Evolutionary conservation across 30 jellyfish, hydroid and myxozoan genomes (phyloP).

Genomic region (Cassiopea xamachana): DNA sequence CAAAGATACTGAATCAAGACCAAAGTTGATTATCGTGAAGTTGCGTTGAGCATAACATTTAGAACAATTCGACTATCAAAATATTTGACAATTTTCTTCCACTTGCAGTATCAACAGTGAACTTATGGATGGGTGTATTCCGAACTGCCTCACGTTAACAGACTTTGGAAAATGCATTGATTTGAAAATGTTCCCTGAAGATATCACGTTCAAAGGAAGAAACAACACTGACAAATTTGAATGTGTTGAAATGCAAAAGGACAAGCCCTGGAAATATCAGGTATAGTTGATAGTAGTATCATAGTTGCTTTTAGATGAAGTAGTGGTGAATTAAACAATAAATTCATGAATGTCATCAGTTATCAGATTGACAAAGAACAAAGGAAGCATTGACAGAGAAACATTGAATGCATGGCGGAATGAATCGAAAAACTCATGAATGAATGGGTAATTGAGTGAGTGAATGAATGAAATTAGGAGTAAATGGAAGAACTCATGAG

Average conservation of each 20-base stretch:
- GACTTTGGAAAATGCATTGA: constrained; percentile 80
- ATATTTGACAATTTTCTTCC: neutral
- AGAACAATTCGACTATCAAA: no score
- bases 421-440: neutral
- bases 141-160: constrained; percentile 51
- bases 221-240: constrained; percentile 86
- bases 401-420: no score
- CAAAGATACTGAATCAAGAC: no score
- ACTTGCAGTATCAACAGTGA: neutral
- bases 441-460: neutral
- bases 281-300: constrained; percentile 21
- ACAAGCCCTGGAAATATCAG: constrained; percentile 92
- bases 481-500: neutral
- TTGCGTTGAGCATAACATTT: no score
- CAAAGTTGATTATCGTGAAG: no score
- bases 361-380: no score
- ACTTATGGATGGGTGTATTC: neutral
- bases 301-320: neutral
- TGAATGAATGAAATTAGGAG: neutral
- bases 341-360: no score
- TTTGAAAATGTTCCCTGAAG: constrained; percentile 28
- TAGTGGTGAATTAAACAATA: no score
- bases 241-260: constrained; percentile 80
- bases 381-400: no score
- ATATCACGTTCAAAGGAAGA: constrained; percentile 77